Evolutionary conservation across 2,888 invertebrate species (phyloP).

Genomic region (Athripsodes cinereus): DNA sequence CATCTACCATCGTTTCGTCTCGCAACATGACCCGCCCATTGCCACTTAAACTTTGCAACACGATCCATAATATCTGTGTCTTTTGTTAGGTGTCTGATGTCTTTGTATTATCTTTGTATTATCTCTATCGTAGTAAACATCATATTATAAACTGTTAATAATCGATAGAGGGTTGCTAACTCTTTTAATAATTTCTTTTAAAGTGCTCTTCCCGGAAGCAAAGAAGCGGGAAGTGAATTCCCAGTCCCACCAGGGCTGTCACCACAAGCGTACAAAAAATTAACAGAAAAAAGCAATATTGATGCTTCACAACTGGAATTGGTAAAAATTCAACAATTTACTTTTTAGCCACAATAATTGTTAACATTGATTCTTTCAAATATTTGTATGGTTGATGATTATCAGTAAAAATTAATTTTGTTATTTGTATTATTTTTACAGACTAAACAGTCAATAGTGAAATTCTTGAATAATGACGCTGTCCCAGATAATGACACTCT

Average conservation of each 20-base stretch:
- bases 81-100: too few species aligned
- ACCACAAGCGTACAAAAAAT: constrained; percentile 66
- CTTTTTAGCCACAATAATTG: neutral
- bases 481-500: constrained; percentile 70
- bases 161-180: too few species aligned
- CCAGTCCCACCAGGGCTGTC: constrained; percentile 74
- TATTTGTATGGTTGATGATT: neutral
- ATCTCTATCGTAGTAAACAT: too few species aligned
- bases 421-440: constrained; percentile 32
- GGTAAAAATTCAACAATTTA: constrained; percentile 39
- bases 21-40: too few species aligned
- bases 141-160: too few species aligned
- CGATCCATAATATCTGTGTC: too few species aligned
- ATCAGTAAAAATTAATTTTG: too few species aligned
- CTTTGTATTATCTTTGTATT: too few species aligned
- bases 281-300: constrained; percentile 63
- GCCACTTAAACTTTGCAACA: too few species aligned
- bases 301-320: constrained; percentile 78
- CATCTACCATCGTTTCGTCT: too few species aligned
- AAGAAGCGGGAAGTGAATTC: constrained; percentile 45
- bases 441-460: constrained; percentile 72
- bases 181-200: neutral
- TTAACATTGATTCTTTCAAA: neutral
- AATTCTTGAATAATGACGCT: constrained; percentile 73
- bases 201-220: constrained; percentile 48